Conservation (phyloP, 2,113 vertebrate species). For the Muscicapa adusta region DNA sequence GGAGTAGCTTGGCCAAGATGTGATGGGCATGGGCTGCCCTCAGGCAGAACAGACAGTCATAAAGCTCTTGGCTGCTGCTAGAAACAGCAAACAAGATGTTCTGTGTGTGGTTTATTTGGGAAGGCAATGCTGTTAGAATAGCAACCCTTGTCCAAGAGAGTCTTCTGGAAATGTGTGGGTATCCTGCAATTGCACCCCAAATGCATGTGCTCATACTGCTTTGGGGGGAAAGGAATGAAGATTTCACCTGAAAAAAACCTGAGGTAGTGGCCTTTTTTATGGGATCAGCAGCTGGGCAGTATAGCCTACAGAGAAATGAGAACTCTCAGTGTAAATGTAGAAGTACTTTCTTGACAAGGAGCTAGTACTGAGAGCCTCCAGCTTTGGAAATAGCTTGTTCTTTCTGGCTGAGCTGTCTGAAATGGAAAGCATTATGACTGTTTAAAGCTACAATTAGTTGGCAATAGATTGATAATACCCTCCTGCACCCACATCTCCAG, state of each 20-base stretch:
- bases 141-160: background rate
- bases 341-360: background rate
- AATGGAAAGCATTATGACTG: background rate
- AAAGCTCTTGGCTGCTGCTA: background rate
- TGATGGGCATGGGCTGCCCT: background rate
- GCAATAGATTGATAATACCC: background rate
- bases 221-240: background rate
- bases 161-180: background rate
- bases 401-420: background rate
- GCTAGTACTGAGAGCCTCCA: background rate
- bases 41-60: background rate
- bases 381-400: background rate
- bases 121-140: background rate
- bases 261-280: background rate
- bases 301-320: background rate
- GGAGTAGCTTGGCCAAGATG: background rate
- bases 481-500: background rate
- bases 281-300: background rate
- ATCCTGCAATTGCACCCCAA: background rate
- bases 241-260: background rate
- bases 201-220: accelerated
- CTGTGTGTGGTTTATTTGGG: background rate
- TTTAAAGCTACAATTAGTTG: background rate
- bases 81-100: background rate
- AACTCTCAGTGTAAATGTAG: background rate